These are phyloP conservation scores for Conus ventricosus DNA, from an alignment of 1,140 invertebrate species.

Conservation along the genomic window DNA sequence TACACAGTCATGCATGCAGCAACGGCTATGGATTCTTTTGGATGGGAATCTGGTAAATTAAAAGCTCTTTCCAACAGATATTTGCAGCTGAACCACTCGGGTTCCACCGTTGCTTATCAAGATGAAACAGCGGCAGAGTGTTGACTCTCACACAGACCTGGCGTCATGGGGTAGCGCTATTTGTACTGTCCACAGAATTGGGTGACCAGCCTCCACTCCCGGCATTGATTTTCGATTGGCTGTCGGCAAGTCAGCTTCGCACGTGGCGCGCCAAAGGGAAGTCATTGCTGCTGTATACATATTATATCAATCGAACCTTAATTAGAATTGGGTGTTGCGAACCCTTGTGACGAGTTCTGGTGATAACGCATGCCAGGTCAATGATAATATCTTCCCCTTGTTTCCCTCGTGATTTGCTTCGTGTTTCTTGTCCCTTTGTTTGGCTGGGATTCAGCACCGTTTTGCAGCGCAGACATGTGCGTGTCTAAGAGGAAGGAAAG, in stretches of 20 bases:
- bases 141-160: slow-evolving; percentile 17
- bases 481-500: background rate
- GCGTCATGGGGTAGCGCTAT: background rate
- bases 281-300: slow-evolving; percentile 32
- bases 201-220: slow-evolving; percentile 7
- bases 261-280: slow-evolving; percentile 30
- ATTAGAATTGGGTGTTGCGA: slow-evolving; percentile 4
- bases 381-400: background rate
- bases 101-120: slow-evolving; percentile 29
- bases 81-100: slow-evolving; percentile 27
- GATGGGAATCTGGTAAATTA: slow-evolving; percentile 33
- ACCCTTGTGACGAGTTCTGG: background rate
- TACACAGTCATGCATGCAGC: slow-evolving; percentile 4
- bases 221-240: slow-evolving; percentile 33
- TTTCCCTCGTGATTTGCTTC: background rate
- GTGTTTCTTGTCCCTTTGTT: background rate
- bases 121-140: slow-evolving; percentile 29
- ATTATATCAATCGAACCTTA: slow-evolving; percentile 36
- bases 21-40: slow-evolving; percentile 12
- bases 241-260: slow-evolving; percentile 28
- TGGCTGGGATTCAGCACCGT: slow-evolving; percentile 12
- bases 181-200: slow-evolving; percentile 21
- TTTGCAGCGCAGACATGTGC: slow-evolving; percentile 15
- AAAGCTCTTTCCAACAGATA: slow-evolving; percentile 40
- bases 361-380: slow-evolving; percentile 22